Percentiles rank a stretch among this genome's conserved stretches.
phyloP scores from a whole-genome alignment of 2,113 vertebrate genomes.

The Cinclus cinclus region DNA sequence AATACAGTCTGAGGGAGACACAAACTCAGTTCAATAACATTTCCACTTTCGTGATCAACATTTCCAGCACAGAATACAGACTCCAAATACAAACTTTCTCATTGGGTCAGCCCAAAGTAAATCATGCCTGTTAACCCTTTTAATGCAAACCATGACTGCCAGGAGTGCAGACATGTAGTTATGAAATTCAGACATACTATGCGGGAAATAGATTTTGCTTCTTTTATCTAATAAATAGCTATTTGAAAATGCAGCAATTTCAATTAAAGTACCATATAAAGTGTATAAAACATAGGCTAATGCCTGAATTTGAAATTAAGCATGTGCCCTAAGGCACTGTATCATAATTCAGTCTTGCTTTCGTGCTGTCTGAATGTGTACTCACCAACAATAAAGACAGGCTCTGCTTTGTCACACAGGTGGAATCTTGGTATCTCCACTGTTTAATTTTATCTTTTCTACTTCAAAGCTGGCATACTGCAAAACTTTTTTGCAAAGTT shows the following conservation, averaged over 20 bases:
- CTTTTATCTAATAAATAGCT: not conserved
- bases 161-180: not conserved
- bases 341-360: not conserved
- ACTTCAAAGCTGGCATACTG: not conserved
- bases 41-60: not conserved
- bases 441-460: not conserved
- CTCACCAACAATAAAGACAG: not conserved
- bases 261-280: conserved; percentile 19
- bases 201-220: not conserved
- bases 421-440: not conserved
- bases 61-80: not conserved
- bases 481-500: conserved; percentile 32
- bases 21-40: not conserved
- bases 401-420: not conserved
- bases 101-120: not conserved
- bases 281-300: not conserved
- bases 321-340: not conserved
- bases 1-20: not conserved
- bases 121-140: not conserved
- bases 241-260: not conserved
- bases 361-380: not conserved
- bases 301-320: conserved; percentile 5
- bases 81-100: not conserved
- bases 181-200: not conserved
- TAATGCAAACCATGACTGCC: not conserved